A percentile compares a stretch with the other conserved stretches of the same genome.
Evolutionary conservation across 2,113 vertebrate species (phyloP).

Genomic region (Nycticebus coucang): DNA sequence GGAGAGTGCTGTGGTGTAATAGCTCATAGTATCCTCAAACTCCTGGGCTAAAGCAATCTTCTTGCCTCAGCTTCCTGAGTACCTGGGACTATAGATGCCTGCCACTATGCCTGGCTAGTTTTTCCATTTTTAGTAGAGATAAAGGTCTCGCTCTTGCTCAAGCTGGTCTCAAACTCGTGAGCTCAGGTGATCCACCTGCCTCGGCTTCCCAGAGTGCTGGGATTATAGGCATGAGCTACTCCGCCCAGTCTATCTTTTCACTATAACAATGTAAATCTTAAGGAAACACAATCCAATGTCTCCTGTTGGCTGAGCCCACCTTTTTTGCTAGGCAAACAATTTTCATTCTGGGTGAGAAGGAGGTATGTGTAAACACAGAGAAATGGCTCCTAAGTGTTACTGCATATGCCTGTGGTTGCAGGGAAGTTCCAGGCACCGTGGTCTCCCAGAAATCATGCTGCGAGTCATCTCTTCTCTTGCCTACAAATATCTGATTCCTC

Average conservation of each 20-base stretch:
- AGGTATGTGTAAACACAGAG: constrained; percentile 50
- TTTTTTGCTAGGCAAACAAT: constrained; percentile 48
- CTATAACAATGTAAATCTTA: constrained; percentile 22
- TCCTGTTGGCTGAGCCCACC: constrained; percentile 36
- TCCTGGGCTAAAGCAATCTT: too few species aligned
- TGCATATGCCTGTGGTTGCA: not conserved
- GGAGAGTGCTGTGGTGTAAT: too few species aligned
- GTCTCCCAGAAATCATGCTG: constrained; percentile 48
- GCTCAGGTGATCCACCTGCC: too few species aligned
- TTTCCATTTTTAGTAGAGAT: too few species aligned
- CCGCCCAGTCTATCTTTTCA: not conserved
- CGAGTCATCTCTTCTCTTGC: constrained; percentile 37
- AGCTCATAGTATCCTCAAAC: too few species aligned
- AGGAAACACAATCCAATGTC: constrained; percentile 58
- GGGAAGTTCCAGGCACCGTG: not conserved
- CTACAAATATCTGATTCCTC: not conserved
- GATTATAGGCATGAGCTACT: too few species aligned
- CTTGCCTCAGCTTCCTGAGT: too few species aligned
- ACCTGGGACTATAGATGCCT: too few species aligned
- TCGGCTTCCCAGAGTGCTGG: too few species aligned
- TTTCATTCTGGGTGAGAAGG: constrained; percentile 66
- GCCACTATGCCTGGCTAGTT: too few species aligned
- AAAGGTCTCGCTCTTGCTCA: too few species aligned
- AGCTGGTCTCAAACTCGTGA: too few species aligned
- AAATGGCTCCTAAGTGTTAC: constrained; percentile 57